Evolutionary conservation across 2,888 invertebrate genomes (phyloP), one percentile per base, ranked within the genome.

Genomic region (Ariolimax columbianus): DNA sequence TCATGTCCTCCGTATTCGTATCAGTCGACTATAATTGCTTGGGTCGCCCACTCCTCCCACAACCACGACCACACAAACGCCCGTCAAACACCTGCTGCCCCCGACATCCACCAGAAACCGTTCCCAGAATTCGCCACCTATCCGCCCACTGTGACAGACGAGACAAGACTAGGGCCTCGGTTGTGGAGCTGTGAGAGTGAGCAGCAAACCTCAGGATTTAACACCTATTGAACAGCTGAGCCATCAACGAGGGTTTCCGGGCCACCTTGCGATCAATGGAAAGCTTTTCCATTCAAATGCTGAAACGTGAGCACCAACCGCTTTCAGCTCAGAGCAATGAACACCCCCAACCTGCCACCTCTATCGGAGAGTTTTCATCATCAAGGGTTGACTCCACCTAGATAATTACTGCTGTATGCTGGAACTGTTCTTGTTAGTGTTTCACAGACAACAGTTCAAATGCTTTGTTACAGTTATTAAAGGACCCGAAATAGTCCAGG

Each of bases 201-300:
- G 55, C n/a, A 79, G 43, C 14, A 30, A 47, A 19, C 30, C 47
- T 33, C 66, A 33, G n/a, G 43, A 63, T 79, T 79, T 79, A 79
- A 68, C 79, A 43, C 79, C 79, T 40, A 66, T 36, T 79, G 79
- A 79, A 68, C 43, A 51, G 30, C 63, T n/a, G 17, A 40, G 63
- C 66, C 68, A 47, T 63, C 79, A 47, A 33, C 33, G 30, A 26
- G n/a, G 33, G 68, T 43, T 66, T 23, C 30, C 1, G 30, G 33
- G 30, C 19, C 30, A 14, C 59, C 59, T 51, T 55, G 33, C 51
- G 77, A 63, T 63, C 38, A 78, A 63, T 11, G 77, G 63, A 78
- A 47, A 78, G 63, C 38, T 26, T 68, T 68, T n/a, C 66, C 23
- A 79, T 79, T 79, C 66, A 79, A 79, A 79, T 79, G 26, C 3